Evolutionary conservation across 2,888 invertebrate genomes (phyloP).

Genomic region (Lypha dubia): DNA sequence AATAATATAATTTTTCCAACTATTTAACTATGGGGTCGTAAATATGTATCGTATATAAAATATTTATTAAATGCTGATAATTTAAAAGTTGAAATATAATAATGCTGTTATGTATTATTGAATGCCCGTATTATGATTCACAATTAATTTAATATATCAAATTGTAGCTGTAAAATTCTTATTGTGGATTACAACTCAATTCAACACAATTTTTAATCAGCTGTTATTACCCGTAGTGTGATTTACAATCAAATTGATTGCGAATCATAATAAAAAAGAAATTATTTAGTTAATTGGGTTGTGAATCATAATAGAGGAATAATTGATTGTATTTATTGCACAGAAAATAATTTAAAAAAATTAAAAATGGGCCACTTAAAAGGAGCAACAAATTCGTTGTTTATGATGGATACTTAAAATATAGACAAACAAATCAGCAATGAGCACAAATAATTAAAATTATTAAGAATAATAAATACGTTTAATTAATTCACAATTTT

Average conservation of each 20-base stretch:
- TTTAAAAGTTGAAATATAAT: slow-evolving; percentile 4
- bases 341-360: slow-evolving; percentile 3
- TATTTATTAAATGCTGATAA: slow-evolving; percentile 52
- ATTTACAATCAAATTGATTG: too few relatives aligned
- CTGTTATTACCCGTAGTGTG: too few relatives aligned
- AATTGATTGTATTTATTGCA: slow-evolving; percentile 50
- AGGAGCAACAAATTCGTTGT: slow-evolving; percentile 69
- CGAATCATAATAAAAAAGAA: too few relatives aligned
- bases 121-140: too few relatives aligned
- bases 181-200: too few relatives aligned
- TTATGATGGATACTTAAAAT: slow-evolving; percentile 47
- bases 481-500: slow-evolving; percentile 47
- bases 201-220: too few relatives aligned
- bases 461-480: slow-evolving; percentile 51
- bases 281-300: too few relatives aligned
- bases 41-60: slow-evolving; percentile 6
- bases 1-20: slow-evolving; percentile 20
- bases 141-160: too few relatives aligned
- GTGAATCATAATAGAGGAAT: too few relatives aligned
- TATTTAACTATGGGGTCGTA: neutral
- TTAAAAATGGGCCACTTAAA: neutral
- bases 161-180: too few relatives aligned
- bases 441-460: slow-evolving; percentile 56
- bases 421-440: slow-evolving; percentile 42
- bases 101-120: neutral